These are phyloP conservation scores for Trissolcus basalis DNA, from an alignment of 1,140 invertebrate genomes.

Conservation along the genomic window DNA sequence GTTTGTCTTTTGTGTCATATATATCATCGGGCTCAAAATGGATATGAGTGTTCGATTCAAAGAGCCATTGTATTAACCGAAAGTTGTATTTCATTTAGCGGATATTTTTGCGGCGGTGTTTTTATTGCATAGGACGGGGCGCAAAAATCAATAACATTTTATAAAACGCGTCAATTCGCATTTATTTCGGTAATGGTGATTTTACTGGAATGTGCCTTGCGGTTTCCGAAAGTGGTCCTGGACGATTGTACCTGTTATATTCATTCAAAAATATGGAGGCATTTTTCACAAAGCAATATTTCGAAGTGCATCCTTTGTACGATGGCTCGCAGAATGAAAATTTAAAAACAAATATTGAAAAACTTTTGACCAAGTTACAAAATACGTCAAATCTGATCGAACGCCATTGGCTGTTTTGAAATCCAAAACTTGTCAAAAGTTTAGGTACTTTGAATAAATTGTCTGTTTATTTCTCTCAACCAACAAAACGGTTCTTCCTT, in stretches of 20 bases:
- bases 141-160: too few relatives aligned
- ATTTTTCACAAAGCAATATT: constrained; percentile 13
- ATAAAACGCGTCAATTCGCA: too few relatives aligned
- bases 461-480: too few relatives aligned
- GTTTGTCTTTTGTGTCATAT: constrained; percentile 33
- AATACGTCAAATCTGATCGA: constrained; percentile 31
- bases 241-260: neutral
- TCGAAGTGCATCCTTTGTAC: constrained; percentile 24
- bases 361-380: constrained; percentile 29
- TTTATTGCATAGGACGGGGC: too few relatives aligned
- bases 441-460: neutral
- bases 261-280: neutral
- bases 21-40: constrained; percentile 4
- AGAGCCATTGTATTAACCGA: too few relatives aligned
- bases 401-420: constrained; percentile 11
- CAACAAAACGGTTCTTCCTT: too few relatives aligned
- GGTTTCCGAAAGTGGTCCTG: too few relatives aligned
- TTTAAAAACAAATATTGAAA: constrained; percentile 40
- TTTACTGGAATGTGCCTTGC: too few relatives aligned
- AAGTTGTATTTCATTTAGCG: too few relatives aligned
- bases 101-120: too few relatives aligned
- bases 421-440: constrained; percentile 23
- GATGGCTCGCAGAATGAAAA: constrained; percentile 15
- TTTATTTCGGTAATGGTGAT: too few relatives aligned
- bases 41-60: too few relatives aligned